Evolutionary conservation across 1,140 invertebrate species (phyloP), one percentile per base, ranked within the genome.

Genomic region (Leptinotarsa texana): DNA sequence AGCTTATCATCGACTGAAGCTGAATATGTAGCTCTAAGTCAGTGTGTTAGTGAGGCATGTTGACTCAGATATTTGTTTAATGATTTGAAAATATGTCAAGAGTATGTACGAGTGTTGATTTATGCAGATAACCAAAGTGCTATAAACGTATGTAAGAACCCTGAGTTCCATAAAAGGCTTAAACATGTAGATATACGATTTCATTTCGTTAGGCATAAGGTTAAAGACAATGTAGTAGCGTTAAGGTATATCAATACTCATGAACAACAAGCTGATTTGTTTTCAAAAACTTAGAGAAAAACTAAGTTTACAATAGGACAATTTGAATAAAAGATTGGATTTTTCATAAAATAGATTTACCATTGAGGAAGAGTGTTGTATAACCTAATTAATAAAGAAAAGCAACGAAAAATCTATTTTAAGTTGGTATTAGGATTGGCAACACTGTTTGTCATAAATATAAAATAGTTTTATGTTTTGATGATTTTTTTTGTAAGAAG

Each of bases 181-280:
- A 85, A 86, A 70, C 84, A 85, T 76, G 82, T 84, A 62, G 81
- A 84, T 81, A 57, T 79, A 74, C 77, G 57, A 72, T 73, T 72
- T 74, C 81, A 73, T 75, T 84, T 80, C 83, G 82, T 67, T 76
- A 75, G 80, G 74, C 82, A 73, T 83, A 69, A 22, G 48, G n/a
- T 69, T 18, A 42, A 69, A 48, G 18, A 69, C 3, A 42, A 42
- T 17, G 18, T n/a, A 48, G 18, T 69, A 51, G 13, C n/a, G 13
- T 13, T 49, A n/a, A 47, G n/a, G 5, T 69, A 69, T 47, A 13
- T 51, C 3, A 22, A 69, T 13, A 69, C 33, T 13, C 13, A n/a
- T 42, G 48, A 69, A 17, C 68, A 69, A 49, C 13, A n/a, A 48
- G 68, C 70, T 13, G 51, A 62, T 51, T 62, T 72, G 4, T 63